phyloP scores from a whole-genome alignment of 2,113 vertebrate genomes.

The Climacteris rufus region DNA sequence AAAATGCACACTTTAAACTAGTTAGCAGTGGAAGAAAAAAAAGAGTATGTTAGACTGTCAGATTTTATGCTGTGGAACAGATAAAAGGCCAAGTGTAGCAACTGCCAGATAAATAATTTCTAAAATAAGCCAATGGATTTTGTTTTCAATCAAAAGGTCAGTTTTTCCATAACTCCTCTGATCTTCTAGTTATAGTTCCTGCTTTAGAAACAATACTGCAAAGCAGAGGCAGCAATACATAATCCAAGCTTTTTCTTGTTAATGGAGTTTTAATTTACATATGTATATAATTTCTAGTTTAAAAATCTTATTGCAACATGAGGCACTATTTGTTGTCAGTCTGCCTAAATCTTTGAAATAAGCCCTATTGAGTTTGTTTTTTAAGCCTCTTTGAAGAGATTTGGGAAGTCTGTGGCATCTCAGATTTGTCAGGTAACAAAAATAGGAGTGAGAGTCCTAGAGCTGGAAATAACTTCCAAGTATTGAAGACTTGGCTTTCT shows the following conservation, averaged over 20 bases:
- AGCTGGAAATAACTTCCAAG: background rate
- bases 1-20: constrained; percentile 24
- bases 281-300: background rate
- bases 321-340: background rate
- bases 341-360: background rate
- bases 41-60: background rate
- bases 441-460: background rate
- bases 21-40: constrained; percentile 3
- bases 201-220: background rate
- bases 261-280: background rate
- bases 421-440: background rate
- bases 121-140: constrained; percentile 13
- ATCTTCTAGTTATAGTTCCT: background rate
- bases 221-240: background rate
- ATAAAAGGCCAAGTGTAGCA: constrained; percentile 33
- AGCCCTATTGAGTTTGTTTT: background rate
- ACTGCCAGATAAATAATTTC: constrained; percentile 7
- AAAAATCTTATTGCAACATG: background rate
- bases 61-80: constrained; percentile 15
- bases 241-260: background rate
- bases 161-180: background rate
- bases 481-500: background rate
- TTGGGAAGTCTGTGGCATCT: background rate
- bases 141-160: background rate
- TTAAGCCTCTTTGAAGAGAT: background rate